A percentile compares a stretch with the other conserved stretches of the same genome.
These are phyloP conservation scores for Ptychoptera albimana DNA, from an alignment of 2,888 invertebrate genomes.

Conservation along the genomic window DNA sequence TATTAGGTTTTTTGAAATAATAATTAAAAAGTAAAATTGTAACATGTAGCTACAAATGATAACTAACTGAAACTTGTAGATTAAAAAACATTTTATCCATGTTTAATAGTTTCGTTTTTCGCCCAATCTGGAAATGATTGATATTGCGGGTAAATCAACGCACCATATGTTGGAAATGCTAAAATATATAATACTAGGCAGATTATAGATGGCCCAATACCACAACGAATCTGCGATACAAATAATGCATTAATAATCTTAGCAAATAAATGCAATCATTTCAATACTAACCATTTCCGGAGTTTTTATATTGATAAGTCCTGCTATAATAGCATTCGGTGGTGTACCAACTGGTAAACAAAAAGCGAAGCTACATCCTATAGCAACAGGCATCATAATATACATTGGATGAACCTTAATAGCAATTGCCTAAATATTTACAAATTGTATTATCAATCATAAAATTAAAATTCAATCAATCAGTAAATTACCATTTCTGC, in stretches of 20 bases:
- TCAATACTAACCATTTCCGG: conserved; percentile 42
- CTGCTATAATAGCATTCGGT: conserved; percentile 76
- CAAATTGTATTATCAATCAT: too few relatives aligned
- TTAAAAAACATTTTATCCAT: too few relatives aligned
- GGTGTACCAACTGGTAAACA: conserved; percentile 82
- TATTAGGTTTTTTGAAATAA: too few relatives aligned
- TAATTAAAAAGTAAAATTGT: too few relatives aligned
- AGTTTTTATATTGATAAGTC: conserved; percentile 38
- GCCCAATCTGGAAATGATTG: conserved; percentile 40
- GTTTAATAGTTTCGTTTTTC: not conserved
- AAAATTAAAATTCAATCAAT: too few relatives aligned
- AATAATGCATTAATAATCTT: too few relatives aligned
- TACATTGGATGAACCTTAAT: conserved; percentile 60
- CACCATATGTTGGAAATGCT: conserved; percentile 51
- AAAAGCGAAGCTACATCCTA: conserved; percentile 72
- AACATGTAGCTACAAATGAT: too few relatives aligned
- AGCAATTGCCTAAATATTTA: conserved; percentile 32
- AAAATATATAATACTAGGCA: conserved; percentile 48
- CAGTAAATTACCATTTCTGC: conserved; percentile 36
- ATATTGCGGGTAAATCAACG: conserved; percentile 37
- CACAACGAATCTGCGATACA: conserved; percentile 20
- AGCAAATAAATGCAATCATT: too few relatives aligned
- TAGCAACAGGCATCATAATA: conserved; percentile 66
- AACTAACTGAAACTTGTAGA: too few relatives aligned
- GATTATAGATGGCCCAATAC: conserved; percentile 51